Percentiles rank a stretch among this genome's conserved stretches.
phyloP scores from a whole-genome alignment of 1,140 invertebrate genomes.

The Drosophila athabasca region DNA sequence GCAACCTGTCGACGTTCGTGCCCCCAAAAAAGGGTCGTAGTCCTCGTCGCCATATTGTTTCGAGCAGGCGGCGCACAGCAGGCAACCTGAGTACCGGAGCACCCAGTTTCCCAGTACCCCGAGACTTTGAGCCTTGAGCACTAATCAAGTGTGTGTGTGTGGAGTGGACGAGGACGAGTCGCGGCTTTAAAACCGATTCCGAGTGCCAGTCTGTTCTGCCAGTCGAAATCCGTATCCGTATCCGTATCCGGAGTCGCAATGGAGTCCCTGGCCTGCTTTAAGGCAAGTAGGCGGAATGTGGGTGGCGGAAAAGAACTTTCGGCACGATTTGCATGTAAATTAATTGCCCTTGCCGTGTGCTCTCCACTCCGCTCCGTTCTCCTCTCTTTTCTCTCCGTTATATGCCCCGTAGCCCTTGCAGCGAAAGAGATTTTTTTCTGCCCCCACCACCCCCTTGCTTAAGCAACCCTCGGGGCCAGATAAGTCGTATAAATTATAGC shows the following conservation, averaged over 20 bases:
- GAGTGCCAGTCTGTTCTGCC: constrained; percentile 2
- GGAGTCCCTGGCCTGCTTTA: not conserved
- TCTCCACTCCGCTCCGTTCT: no score
- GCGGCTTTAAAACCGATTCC: constrained; percentile 17
- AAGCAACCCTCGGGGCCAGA: constrained; percentile 74
- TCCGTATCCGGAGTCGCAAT: not conserved
- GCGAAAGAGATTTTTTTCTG: constrained; percentile 39
- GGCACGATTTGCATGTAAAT: constrained; percentile 83
- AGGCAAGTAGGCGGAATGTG: not conserved
- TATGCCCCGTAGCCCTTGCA: constrained; percentile 48
- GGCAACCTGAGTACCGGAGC: constrained; percentile 41
- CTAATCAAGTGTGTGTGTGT: constrained; percentile 70
- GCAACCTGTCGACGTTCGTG: constrained; percentile 74
- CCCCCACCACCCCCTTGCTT: constrained; percentile 6
- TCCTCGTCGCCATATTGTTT: constrained; percentile 70
- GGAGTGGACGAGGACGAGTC: constrained; percentile 7
- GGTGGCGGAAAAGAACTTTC: constrained; percentile 54
- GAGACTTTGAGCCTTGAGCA: constrained; percentile 26
- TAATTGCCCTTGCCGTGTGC: constrained; percentile 73
- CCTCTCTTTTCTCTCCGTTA: not conserved
- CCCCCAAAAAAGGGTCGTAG: constrained; percentile 70
- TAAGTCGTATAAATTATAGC: constrained; percentile 84
- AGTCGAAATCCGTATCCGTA: not conserved
- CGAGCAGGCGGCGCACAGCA: constrained; percentile 71
- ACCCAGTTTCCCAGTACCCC: not conserved